Percentiles rank a stretch among this genome's conserved stretches.
Conservation (phyloP, 2,797 vertebrate genomes). For the Benthosema pterotum region DNA sequence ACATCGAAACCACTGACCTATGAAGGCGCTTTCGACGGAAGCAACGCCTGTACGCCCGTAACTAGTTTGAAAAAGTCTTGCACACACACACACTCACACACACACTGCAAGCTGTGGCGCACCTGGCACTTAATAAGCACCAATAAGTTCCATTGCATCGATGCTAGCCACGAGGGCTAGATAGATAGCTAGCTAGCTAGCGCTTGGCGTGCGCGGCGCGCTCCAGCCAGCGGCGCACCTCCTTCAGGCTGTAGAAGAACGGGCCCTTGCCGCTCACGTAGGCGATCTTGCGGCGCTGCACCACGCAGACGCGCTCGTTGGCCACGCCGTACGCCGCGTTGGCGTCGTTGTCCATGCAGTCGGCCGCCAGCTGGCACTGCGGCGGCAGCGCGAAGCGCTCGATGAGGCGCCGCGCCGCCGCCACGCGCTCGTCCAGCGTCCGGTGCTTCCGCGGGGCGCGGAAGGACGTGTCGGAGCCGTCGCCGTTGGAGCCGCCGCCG, state of each 20-base stretch:
- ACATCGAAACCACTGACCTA: too few species aligned
- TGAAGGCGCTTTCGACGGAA: too few species aligned
- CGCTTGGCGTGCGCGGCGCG: slow-evolving; percentile 87
- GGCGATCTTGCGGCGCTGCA: slow-evolving; percentile 91
- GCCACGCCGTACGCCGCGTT: slow-evolving; percentile 95
- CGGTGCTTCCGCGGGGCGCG: slow-evolving; percentile 88
- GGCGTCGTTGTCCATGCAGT: slow-evolving; percentile 98
- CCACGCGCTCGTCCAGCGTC: slow-evolving; percentile 90
- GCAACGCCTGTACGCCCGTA: too few species aligned
- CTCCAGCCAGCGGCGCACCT: slow-evolving; percentile 92
- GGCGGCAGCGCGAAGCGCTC: slow-evolving; percentile 90
- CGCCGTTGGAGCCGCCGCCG: slow-evolving; percentile 61
- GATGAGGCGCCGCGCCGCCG: slow-evolving; percentile 88
- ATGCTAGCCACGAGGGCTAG: too few species aligned
- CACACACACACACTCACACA: too few species aligned
- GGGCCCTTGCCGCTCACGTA: slow-evolving; percentile 96
- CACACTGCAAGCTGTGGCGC: too few species aligned
- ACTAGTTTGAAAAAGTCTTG: too few species aligned
- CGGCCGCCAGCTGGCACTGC: slow-evolving; percentile 92
- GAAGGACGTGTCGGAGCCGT: slow-evolving; percentile 76
- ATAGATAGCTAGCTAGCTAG: slow-evolving; percentile 54
- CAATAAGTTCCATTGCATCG: too few species aligned
- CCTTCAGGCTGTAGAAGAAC: slow-evolving; percentile 93
- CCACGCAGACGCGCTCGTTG: slow-evolving; percentile 94
- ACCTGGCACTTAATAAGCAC: too few species aligned